phyloP scores from a whole-genome alignment of 2,888 invertebrate genomes.

The Oscheius sp. region DNA sequence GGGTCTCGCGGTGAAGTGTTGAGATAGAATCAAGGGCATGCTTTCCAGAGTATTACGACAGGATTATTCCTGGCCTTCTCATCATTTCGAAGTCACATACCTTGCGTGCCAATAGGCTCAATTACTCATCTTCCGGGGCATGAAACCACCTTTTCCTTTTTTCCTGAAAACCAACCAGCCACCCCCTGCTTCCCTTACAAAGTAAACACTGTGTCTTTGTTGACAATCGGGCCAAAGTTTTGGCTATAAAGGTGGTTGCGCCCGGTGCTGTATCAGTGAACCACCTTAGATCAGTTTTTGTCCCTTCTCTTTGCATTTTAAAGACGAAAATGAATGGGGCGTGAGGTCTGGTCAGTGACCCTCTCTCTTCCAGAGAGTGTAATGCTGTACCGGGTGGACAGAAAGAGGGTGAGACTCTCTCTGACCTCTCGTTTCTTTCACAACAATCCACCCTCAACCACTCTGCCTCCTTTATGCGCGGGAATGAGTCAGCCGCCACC shows the following conservation, averaged over 20 bases:
- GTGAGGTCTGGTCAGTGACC: neutral
- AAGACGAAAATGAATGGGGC: neutral
- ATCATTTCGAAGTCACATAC: too few species aligned
- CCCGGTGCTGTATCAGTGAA: neutral
- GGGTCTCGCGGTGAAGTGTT: too few species aligned
- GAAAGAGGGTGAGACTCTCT: too few species aligned
- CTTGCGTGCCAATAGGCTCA: too few species aligned
- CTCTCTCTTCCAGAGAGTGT: conserved; percentile 9
- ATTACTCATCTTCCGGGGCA: too few species aligned
- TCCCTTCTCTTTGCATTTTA: conserved; percentile 5
- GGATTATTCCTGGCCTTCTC: too few species aligned
- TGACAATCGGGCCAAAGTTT: neutral
- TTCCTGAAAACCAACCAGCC: neutral
- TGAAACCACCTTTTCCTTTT: neutral
- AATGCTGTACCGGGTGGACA: conserved; percentile 18
- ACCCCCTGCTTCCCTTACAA: conserved; percentile 13
- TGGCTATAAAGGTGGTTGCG: conserved; percentile 2
- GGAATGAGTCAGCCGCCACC: too few species aligned
- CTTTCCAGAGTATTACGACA: too few species aligned
- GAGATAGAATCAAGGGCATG: too few species aligned
- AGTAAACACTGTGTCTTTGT: conserved; percentile 17
- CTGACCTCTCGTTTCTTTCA: neutral
- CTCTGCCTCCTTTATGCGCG: neutral
- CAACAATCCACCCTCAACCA: neutral
- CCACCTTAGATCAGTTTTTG: neutral